These are phyloP conservation scores for Dicaeum eximium DNA, from an alignment of 2,113 vertebrate species.

Conservation along the genomic window DNA sequence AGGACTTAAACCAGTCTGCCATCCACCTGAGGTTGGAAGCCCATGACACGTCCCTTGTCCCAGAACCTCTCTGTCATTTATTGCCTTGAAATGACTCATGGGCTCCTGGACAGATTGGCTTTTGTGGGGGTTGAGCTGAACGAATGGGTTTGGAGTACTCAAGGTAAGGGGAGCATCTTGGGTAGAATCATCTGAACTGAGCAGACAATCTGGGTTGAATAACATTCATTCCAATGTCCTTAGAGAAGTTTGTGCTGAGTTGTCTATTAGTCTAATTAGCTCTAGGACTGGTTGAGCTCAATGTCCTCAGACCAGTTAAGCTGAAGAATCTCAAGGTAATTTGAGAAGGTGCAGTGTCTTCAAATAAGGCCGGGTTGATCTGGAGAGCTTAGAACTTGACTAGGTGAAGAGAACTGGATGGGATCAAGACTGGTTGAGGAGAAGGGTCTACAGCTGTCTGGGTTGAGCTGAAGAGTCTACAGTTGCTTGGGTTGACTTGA, in stretches of 20 bases:
- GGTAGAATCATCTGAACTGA: neutral
- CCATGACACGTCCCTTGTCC: neutral
- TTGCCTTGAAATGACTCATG: neutral
- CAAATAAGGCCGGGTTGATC: neutral
- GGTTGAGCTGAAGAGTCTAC: neutral
- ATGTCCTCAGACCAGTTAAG: neutral
- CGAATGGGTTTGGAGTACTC: neutral
- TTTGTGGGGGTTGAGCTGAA: neutral
- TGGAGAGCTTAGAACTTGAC: no score
- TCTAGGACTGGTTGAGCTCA: neutral
- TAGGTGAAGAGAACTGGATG: neutral
- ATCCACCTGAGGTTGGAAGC: neutral
- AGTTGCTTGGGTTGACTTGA: neutral
- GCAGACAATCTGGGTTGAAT: neutral
- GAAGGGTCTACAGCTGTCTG: neutral
- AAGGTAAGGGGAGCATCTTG: neutral
- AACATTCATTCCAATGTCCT: neutral
- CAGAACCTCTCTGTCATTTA: neutral
- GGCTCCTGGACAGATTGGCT: neutral
- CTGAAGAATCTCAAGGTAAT: neutral
- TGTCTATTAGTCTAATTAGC: neutral
- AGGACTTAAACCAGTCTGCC: neutral
- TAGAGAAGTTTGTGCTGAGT: neutral
- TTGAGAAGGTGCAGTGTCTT: neutral
- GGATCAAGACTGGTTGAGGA: neutral